Evolutionary conservation across 2,113 vertebrate species (phyloP).

Genomic region (Leucopsar rothschildi): DNA sequence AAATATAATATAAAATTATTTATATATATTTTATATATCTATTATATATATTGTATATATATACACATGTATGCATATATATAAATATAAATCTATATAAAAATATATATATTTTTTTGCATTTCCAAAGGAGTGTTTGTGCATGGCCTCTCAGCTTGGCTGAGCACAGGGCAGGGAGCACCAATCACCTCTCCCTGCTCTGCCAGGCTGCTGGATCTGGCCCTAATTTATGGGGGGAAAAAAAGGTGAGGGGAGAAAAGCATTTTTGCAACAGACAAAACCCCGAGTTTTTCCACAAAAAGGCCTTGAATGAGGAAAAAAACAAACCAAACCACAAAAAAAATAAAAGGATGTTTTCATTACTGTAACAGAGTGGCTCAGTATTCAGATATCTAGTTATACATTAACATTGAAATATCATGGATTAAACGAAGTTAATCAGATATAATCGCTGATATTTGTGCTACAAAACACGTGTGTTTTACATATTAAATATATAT

Average conservation of each 20-base stretch:
- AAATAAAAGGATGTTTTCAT: neutral
- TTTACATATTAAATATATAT: neutral
- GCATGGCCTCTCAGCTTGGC: neutral
- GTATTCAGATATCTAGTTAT: neutral
- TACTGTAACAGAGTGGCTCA: fast-evolving
- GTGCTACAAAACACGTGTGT: neutral
- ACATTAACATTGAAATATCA: neutral
- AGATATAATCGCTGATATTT: neutral
- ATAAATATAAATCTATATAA: too few species aligned
- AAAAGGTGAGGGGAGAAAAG: fast-evolving
- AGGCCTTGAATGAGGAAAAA: neutral
- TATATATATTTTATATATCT: too few species aligned
- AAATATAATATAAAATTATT: too few species aligned
- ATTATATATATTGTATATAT: too few species aligned
- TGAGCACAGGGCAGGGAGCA: neutral
- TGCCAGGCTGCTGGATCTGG: neutral
- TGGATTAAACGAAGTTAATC: neutral
- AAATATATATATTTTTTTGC: too few species aligned
- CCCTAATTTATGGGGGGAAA: fast-evolving
- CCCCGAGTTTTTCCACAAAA: neutral
- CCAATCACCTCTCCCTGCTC: neutral
- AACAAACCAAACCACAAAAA: neutral
- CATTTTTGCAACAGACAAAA: neutral
- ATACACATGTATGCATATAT: too few species aligned
- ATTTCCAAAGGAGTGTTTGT: neutral